phyloP scores from a whole-genome alignment of 2,113 vertebrate species.

The Gulo gulo region DNA sequence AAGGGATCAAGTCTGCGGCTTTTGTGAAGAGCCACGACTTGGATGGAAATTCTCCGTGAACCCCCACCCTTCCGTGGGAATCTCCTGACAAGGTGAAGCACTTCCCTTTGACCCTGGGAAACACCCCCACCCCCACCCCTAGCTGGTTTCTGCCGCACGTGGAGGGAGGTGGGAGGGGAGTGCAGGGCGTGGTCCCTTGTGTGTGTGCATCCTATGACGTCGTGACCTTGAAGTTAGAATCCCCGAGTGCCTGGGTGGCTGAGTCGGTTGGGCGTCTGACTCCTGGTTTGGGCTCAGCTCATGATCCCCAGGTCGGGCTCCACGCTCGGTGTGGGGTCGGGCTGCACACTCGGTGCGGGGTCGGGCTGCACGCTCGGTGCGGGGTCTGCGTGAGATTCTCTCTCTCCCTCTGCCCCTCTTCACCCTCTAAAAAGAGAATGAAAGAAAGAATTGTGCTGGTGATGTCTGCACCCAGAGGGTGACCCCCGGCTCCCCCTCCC shows the following conservation, averaged over 20 bases:
- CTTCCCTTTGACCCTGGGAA: not conserved
- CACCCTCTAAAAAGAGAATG: too few relatives aligned
- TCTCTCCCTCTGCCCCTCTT: too few relatives aligned
- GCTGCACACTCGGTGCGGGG: too few relatives aligned
- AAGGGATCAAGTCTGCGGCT: not conserved
- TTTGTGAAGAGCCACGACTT: not conserved
- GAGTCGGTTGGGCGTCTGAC: too few relatives aligned
- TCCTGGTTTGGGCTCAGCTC: too few relatives aligned
- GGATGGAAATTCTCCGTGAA: not conserved
- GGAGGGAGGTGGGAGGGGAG: not conserved
- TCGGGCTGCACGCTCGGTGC: too few relatives aligned
- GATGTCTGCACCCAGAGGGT: not conserved
- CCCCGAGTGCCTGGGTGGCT: too few relatives aligned
- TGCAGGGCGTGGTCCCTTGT: not conserved
- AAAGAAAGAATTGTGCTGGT: too few relatives aligned
- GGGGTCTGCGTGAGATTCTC: too few relatives aligned
- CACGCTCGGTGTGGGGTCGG: too few relatives aligned
- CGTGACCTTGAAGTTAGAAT: not conserved
- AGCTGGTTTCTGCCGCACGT: not conserved
- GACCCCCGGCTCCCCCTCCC: not conserved
- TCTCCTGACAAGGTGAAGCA: not conserved
- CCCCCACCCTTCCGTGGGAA: not conserved
- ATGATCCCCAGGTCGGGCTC: too few relatives aligned
- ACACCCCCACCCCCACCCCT: not conserved
- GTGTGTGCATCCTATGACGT: rapidly evolving